phyloP scores from a whole-genome alignment of 2,888 invertebrate species.

The Phaedon cochleariae region DNA sequence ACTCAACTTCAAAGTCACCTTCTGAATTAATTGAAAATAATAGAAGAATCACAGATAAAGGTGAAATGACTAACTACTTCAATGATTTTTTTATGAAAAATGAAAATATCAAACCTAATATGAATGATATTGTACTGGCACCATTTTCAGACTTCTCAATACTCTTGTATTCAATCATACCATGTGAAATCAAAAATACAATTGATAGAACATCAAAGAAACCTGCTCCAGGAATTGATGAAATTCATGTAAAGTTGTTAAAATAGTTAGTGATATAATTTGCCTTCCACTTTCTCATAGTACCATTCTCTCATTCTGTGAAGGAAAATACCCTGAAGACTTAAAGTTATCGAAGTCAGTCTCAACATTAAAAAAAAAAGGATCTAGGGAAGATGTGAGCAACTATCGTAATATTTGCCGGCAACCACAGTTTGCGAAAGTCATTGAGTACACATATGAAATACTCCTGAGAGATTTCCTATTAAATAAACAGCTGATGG shows the following conservation, averaged over 20 bases:
- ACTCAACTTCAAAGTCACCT: background rate
- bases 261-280: slow-evolving; percentile 1
- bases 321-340: too few species aligned
- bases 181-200: slow-evolving; percentile 4
- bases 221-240: slow-evolving; percentile 11
- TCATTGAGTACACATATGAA: slow-evolving; percentile 4
- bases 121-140: too few species aligned
- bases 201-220: slow-evolving; percentile 7
- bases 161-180: slow-evolving; percentile 6
- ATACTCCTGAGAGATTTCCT: slow-evolving; percentile 1
- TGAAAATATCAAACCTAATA: too few species aligned
- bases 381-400: too few species aligned
- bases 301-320: slow-evolving; percentile 4
- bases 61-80: background rate
- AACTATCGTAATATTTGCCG: slow-evolving; percentile 4
- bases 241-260: slow-evolving; percentile 3
- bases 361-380: slow-evolving; percentile 5
- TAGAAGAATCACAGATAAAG: background rate
- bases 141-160: background rate
- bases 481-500: background rate
- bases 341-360: slow-evolving; percentile 12
- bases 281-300: slow-evolving; percentile 3
- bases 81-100: too few species aligned
- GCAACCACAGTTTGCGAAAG: background rate
- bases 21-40: background rate